Evolutionary conservation across 2,113 vertebrate genomes (phyloP), one percentile per base, ranked within the genome.

Genomic region (Neotragus pygmaeus): DNA sequence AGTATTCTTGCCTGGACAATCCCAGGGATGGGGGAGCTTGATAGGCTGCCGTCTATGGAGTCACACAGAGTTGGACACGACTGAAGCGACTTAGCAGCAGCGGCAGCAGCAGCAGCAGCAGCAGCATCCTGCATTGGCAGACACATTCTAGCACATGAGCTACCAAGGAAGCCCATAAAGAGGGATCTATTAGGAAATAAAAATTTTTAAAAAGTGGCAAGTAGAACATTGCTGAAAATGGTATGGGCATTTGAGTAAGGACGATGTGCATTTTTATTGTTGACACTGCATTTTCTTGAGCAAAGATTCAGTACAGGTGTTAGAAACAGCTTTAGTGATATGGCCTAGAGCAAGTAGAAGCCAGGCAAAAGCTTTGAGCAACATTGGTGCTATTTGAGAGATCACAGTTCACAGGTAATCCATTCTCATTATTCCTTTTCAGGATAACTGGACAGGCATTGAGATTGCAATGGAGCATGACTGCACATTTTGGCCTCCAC

Each of bases 11-110:
- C 21, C 3, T 57, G 55, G 21, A 57, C 3, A 57, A 25, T 25
- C 55, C 55, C 55, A 57, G 55, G 55, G 9, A 10, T 25, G 3
- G 55, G 23, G 23, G 55, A 57, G 55, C 55, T 23, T 57, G 55
- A 8, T 57, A 23, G 55, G 6, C 23, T 57, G 23, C 55, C 1
- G 0, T 25, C 23, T 57, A 25, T 25, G 23, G 55, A 23, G 23
- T 57, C 23, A 25, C 3, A 57, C 3, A 57, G 55, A 57, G 55
- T 57, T 0, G 1, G 23, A 25, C 23, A 25, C 0, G 3, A 11
- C 3, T 57, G 23, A 57, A 57, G 55, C 0, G 4, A 57, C 10
- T 57, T 57, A 25, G 9, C 23, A 57, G 55, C 55, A 55, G 15
- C 15, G n/a, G n/a, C n/a, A n/a, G n/a, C n/a, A n/a, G n/a, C n/a